Evolutionary conservation across 2,888 invertebrate genomes (phyloP).

Genomic region (Thecophora atra): DNA sequence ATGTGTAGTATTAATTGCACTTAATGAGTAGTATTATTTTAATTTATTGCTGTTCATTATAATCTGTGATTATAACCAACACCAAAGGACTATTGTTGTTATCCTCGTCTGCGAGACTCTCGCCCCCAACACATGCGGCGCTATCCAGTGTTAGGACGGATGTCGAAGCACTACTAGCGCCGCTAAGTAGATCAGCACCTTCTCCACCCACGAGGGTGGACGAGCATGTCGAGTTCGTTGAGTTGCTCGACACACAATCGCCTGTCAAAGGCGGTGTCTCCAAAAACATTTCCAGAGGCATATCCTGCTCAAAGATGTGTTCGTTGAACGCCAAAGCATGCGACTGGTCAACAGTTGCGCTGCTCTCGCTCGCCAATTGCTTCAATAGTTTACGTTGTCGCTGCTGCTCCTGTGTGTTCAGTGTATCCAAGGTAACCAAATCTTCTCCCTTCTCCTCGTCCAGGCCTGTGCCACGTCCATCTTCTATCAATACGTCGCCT

Average conservation of each 20-base stretch:
- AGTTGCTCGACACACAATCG: slow-evolving; percentile 46
- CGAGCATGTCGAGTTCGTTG: slow-evolving; percentile 42
- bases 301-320: slow-evolving; percentile 49
- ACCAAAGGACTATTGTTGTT: slow-evolving; percentile 52
- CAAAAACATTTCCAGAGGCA: slow-evolving; percentile 54
- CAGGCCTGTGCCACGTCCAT: slow-evolving; percentile 40
- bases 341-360: slow-evolving; percentile 32
- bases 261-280: slow-evolving; percentile 45
- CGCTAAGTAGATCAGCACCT: slow-evolving; percentile 19
- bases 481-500: background rate
- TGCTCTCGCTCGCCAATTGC: slow-evolving; percentile 14
- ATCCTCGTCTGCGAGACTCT: slow-evolving; percentile 37
- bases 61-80: slow-evolving; percentile 55
- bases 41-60: slow-evolving; percentile 47
- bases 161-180: slow-evolving; percentile 15
- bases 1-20: slow-evolving; percentile 28
- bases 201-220: slow-evolving; percentile 36
- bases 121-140: background rate
- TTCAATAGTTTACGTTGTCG: slow-evolving; percentile 3
- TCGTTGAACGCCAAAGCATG: slow-evolving; percentile 45
- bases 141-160: slow-evolving; percentile 1
- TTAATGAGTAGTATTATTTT: slow-evolving; percentile 16
- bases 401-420: slow-evolving; percentile 1
- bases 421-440: slow-evolving; percentile 1
- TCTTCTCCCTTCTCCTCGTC: slow-evolving; percentile 1